A percentile compares a stretch with the other conserved stretches of the same genome.
phyloP scores from a whole-genome alignment of 2,888 invertebrate genomes.

The Macrophya alboannulata region DNA sequence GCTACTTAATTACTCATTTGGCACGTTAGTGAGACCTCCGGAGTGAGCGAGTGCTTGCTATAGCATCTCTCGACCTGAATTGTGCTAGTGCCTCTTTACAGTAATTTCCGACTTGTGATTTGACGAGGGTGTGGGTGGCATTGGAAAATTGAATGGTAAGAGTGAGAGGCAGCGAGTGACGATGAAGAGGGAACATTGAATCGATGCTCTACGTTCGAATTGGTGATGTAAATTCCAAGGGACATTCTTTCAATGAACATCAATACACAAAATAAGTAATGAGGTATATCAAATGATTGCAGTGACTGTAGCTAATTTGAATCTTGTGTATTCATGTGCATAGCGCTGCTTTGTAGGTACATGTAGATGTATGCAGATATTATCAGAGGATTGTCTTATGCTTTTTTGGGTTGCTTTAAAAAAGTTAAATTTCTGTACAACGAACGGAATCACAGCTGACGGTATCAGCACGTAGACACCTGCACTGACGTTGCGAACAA shows the following conservation, averaged over 20 bases:
- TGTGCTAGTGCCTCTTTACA: conserved; percentile 45
- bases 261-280: background rate
- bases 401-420: background rate
- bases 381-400: background rate
- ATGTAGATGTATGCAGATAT: background rate
- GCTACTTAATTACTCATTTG: conserved; percentile 50
- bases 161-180: conserved; percentile 3
- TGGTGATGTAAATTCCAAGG: background rate
- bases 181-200: background rate
- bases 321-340: background rate
- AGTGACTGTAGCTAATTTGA: background rate
- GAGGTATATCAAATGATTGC: background rate
- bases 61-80: conserved; percentile 3
- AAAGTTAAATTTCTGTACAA: background rate
- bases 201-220: conserved; percentile 31
- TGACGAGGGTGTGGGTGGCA: conserved; percentile 28
- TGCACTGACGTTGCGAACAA: background rate
- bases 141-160: conserved; percentile 14
- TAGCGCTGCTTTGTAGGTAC: background rate
- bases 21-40: conserved; percentile 45
- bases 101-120: conserved; percentile 41
- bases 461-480: background rate
- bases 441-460: background rate
- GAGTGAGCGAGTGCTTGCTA: conserved; percentile 14
- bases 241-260: background rate